Evolutionary conservation across 2,797 vertebrate species (phyloP), one percentile per base, ranked within the genome.

Genomic region (Arrhamphus sclerolepis): DNA sequence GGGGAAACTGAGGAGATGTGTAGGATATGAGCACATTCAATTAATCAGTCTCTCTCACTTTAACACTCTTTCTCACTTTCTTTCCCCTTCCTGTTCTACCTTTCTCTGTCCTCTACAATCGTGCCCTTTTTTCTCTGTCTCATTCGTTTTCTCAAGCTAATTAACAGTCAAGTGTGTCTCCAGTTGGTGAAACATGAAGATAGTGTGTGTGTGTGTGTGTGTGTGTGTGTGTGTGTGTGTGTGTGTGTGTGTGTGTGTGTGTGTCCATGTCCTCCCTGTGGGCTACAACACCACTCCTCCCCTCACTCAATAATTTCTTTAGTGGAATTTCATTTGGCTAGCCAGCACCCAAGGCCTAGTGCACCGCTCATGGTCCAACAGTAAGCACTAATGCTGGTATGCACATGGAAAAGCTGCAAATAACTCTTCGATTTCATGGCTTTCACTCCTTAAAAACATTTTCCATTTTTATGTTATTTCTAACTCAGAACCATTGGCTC

Each of bases 101-200:
- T 77, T 46, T 40, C 19, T 56, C 64, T 60, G 50, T 71, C 57
- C 61, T 46, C 57, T 62, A 66, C 62, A 42, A 80, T 73, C 66
- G 69, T 47, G 22, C 66, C 64, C 76, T 81, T 75, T n/a, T 76
- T 59, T 75, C 75, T 70, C 72, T 40, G 63, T 80, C 82, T 83
- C 72, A 77, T 84, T 81, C 66, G 14, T 80, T 83, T 40, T 21
- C 79, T 80, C 50, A 62, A 76, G 79, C 83, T 92, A 91, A 92
- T 93, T 90, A 90, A 89, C 89, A 89, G 89, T 84, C 86, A 77
- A 86, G 72, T 79, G 82, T 83, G 81, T 88, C 76, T 86, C 72
- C 82, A 78, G 72, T 75, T 76, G 56, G 75, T 84, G 83, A 87
- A 87, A 87, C 85, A 86, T 78, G 78, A 80, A 81, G 71, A 70